Percentiles rank a stretch among this genome's conserved stretches.
phyloP scores from a whole-genome alignment of 2,113 vertebrate species.

The Bettongia penicillata region DNA sequence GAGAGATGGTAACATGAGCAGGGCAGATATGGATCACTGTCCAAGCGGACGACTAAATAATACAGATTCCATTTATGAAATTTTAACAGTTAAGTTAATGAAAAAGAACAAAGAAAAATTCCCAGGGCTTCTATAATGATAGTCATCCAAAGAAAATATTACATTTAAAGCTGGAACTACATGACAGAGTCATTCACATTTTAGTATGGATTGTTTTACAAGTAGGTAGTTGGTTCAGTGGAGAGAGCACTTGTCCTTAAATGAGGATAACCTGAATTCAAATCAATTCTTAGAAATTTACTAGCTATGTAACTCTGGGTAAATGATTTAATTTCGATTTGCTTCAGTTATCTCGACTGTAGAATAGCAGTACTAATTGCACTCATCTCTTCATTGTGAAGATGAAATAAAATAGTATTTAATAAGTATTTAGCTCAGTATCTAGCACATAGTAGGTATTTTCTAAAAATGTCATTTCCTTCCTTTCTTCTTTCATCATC shows the following conservation, averaged over 20 bases:
- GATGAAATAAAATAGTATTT: background rate
- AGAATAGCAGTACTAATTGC: background rate
- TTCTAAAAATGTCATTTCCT: background rate
- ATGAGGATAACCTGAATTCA: background rate
- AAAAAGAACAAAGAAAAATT: background rate
- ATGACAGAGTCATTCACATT: background rate
- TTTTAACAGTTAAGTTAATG: background rate
- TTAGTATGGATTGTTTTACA: background rate
- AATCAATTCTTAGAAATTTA: no score
- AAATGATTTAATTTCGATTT: no score
- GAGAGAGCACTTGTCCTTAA: background rate
- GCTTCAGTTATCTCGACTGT: background rate
- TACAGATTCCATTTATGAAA: background rate
- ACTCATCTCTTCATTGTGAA: background rate
- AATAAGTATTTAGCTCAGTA: background rate
- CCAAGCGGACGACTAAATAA: background rate
- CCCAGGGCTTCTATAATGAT: background rate
- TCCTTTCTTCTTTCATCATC: background rate
- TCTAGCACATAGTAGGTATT: background rate
- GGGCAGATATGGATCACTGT: background rate
- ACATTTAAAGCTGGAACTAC: no score
- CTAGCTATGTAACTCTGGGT: no score
- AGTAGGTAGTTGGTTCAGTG: background rate
- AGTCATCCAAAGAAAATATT: background rate
- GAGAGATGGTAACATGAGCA: background rate